Conservation (phyloP, 2,888 invertebrate species). For the Octonoba sinensis region DNA sequence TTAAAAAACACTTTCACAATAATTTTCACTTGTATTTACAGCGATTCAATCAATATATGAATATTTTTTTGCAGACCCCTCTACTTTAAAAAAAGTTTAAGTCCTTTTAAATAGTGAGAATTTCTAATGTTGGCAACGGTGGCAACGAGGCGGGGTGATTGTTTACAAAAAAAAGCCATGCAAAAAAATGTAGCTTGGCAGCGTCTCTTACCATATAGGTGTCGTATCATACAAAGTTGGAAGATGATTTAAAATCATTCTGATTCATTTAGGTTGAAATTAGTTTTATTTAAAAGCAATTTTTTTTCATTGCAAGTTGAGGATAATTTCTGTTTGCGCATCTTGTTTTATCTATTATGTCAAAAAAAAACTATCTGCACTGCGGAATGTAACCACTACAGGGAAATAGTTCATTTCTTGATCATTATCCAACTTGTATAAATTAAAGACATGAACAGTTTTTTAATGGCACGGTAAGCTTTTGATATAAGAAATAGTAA, state of each 20-base stretch:
- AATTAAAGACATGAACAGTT: too few relatives aligned
- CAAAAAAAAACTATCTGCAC: constrained; percentile 60
- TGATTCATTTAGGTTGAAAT: neutral
- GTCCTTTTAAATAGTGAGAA: neutral
- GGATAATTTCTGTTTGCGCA: constrained; percentile 41
- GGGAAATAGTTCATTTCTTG: constrained; percentile 42
- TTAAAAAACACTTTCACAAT: too few relatives aligned
- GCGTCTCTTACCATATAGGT: constrained; percentile 46
- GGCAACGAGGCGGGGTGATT: constrained; percentile 52
- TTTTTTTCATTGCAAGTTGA: constrained; percentile 8
- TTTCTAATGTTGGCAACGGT: constrained; percentile 37
- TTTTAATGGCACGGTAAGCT: too few relatives aligned
- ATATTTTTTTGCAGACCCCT: too few relatives aligned
- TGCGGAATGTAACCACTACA: constrained; percentile 53
- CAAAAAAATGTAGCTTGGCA: constrained; percentile 64
- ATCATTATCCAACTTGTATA: neutral
- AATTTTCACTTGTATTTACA: too few relatives aligned
- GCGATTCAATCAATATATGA: too few relatives aligned
- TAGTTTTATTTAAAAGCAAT: constrained; percentile 11
- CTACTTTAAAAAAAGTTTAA: neutral
- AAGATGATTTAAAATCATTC: neutral
- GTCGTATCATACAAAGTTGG: constrained; percentile 16
- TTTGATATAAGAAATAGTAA: too few relatives aligned
- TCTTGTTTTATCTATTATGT: constrained; percentile 33
- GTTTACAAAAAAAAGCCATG: constrained; percentile 61